Conservation (phyloP, 1,140 invertebrate species). For the Aphaenogaster rudis region DNA sequence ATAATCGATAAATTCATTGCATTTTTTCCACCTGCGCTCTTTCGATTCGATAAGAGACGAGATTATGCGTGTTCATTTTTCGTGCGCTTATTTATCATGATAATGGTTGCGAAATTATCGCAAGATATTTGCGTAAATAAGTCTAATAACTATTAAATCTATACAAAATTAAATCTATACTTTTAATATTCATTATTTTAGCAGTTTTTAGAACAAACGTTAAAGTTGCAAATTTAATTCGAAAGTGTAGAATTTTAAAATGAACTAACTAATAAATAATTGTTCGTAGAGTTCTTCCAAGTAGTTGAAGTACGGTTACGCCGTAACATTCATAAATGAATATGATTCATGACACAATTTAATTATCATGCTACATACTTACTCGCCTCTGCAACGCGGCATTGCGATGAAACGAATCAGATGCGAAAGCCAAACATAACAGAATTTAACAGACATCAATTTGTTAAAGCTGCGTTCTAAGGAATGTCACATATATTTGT, state of each 20-base stretch:
- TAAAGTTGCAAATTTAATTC: not conserved
- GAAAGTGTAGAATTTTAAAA: not conserved
- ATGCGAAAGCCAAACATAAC: slow-evolving; percentile 30
- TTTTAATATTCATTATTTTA: slow-evolving; percentile 3
- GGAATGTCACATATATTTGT: not conserved
- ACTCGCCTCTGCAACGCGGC: not conserved
- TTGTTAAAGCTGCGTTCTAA: slow-evolving; percentile 3
- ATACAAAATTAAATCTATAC: not conserved
- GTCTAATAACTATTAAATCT: not conserved
- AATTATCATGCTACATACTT: slow-evolving; percentile 40
- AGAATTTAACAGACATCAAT: slow-evolving; percentile 35
- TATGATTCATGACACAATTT: slow-evolving; percentile 53
- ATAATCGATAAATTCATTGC: slow-evolving; percentile 54
- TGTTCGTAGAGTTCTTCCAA: not conserved
- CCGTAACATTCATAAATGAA: slow-evolving; percentile 45
- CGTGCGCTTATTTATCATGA: slow-evolving; percentile 14
- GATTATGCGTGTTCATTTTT: slow-evolving; percentile 64
- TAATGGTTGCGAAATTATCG: slow-evolving; percentile 32
- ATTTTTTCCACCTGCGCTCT: not conserved
- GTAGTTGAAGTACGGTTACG: not conserved
- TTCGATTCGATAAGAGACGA: slow-evolving; percentile 25
- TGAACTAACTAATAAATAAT: not conserved
- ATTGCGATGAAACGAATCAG: slow-evolving; percentile 29
- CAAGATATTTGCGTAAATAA: slow-evolving; percentile 22
- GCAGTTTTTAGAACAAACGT: not conserved